Evolutionary conservation across 1,140 invertebrate species (phyloP).

Genomic region (Drusus annulatus): DNA sequence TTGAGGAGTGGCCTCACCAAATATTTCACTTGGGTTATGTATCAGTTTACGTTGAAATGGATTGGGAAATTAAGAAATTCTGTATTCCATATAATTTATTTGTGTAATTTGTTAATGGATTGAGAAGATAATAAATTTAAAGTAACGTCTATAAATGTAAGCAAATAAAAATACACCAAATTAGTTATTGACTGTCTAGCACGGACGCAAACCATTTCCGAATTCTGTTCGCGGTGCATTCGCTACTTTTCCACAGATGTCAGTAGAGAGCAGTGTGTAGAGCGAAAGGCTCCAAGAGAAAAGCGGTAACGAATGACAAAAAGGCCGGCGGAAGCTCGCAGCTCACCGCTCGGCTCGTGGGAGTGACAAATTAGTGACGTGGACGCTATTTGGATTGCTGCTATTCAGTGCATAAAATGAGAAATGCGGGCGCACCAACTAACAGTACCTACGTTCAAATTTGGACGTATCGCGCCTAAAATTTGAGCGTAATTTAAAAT

Average conservation of each 20-base stretch:
- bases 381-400: conserved; percentile 37
- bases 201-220: neutral
- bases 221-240: neutral
- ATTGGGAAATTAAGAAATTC: no score
- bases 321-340: neutral
- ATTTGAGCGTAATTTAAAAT: conserved; percentile 13
- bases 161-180: no score
- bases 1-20: no score
- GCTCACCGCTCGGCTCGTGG: neutral
- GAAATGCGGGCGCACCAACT: conserved; percentile 2
- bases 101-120: no score
- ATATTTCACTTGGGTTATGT: no score
- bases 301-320: neutral
- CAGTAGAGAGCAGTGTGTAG: neutral
- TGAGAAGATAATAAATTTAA: no score
- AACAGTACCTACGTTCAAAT: conserved; percentile 25
- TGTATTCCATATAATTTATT: no score
- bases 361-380: conserved; percentile 32
- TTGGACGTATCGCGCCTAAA: neutral
- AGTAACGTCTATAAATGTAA: no score
- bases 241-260: conserved; percentile 11
- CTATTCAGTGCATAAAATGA: conserved; percentile 45
- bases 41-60: no score
- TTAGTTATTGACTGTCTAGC: no score
- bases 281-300: no score